Base-by-base conservation (phyloP, 2,888 invertebrate genomes). In the Nomada hirtipes region DNA sequence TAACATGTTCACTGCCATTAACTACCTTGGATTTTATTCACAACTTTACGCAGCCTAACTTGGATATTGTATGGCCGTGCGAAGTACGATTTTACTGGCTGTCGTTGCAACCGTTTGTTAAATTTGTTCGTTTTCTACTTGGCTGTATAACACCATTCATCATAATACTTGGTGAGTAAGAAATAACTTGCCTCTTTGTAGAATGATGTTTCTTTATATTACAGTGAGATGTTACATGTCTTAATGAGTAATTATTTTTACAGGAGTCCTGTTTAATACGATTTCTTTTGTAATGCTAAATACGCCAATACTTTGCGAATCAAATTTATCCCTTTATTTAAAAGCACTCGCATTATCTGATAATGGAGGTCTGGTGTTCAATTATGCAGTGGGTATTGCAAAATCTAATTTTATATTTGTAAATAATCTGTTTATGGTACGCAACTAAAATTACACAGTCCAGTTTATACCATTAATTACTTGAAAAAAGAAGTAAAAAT, bases 291-390 rank as follows among this genome's bases (percentile, higher is more conserved):
- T 88, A 63, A 89, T 92, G 82, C 86, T 94, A 55, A 89, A 88
- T 68, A 91, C 91, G 18, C 87, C 92, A 18, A 89, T 93, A 15
- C 85, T 92, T 26, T 88, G 90, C 36, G 92, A 92, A 72, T 91
- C 91, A 59, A 93, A 91, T 80, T 89, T 93, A 74, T 92, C 93
- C 2, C 83, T 93, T 57, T 94, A 93, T 79, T 86, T 94, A 44
- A 86, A 91, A 47, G 91, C 92, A 36, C 89, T 94, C 36, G 92
- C 93, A 42, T 83, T 94, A 63, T 93, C 93, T 65, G 94, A 94
- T 79, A 91, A 91, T 81, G 93, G 93, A 11, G 93, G 93, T 71
- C 84, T 94, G 47, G 73, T 94, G 60, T 90, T 92, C 72, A 93
- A 92, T 85, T 93, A 92, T 82, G 92, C 90, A 10, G 86, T 93